Evolutionary conservation across 2,113 vertebrate genomes (phyloP).

Genomic region (Crocuta crocuta): DNA sequence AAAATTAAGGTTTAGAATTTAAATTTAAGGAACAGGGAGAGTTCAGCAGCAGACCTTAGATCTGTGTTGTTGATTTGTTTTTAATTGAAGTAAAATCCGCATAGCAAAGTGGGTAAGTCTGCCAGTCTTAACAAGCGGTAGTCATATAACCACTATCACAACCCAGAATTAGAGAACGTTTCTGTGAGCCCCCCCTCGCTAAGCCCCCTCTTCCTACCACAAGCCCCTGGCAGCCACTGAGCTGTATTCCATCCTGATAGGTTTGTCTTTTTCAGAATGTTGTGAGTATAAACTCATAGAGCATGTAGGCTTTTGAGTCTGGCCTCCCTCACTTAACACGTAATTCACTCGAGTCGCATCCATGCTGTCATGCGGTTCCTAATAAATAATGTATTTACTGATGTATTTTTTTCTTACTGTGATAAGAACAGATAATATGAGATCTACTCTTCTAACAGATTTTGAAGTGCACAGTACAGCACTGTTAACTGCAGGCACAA

Average conservation of each 20-base stretch:
- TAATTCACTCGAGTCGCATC: rapidly evolving
- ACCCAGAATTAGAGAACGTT: rapidly evolving
- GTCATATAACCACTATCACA: neutral
- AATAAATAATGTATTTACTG: neutral
- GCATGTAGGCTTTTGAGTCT: rapidly evolving
- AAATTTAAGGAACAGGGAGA: neutral
- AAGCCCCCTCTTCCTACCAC: too few species aligned
- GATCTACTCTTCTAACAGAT: neutral
- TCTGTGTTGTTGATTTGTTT: neutral
- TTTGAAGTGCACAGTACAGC: rapidly evolving
- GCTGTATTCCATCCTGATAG: rapidly evolving
- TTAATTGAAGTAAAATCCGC: neutral
- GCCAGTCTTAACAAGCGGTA: neutral
- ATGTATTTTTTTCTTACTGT: neutral
- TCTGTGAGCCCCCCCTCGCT: rapidly evolving
- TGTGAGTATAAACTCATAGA: rapidly evolving
- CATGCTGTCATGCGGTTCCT: rapidly evolving
- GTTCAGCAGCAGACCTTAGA: neutral
- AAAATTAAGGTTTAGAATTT: neutral
- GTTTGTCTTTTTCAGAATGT: neutral
- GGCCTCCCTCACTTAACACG: neutral
- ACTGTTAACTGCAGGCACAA: rapidly evolving
- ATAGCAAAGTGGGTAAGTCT: neutral
- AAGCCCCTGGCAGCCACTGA: rapidly evolving
- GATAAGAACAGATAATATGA: neutral